Percentiles rank a stretch among this genome's conserved stretches.
These are phyloP conservation scores for Neotragus moschatus DNA, from an alignment of 2,113 vertebrate species.

Conservation along the genomic window DNA sequence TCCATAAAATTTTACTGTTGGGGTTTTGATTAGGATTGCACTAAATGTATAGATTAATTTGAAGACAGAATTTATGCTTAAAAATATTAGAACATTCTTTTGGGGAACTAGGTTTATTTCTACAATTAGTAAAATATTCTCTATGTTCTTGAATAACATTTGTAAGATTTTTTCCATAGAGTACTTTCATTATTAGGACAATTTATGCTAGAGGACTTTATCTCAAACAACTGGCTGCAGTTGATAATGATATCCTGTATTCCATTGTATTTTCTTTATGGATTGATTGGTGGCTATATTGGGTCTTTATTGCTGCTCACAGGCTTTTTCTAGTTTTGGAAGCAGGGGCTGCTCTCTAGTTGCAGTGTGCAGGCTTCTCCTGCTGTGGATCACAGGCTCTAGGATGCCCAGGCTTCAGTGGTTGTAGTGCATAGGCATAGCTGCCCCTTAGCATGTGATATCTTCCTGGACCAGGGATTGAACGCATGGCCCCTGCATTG, in stretches of 20 bases:
- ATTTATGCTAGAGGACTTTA: not conserved
- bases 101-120: not conserved
- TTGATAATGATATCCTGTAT: not conserved
- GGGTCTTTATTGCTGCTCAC: not conserved
- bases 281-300: not conserved
- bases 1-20: not conserved
- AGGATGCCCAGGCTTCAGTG: not conserved
- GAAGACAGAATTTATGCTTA: not conserved
- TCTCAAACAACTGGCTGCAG: not conserved
- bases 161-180: not conserved
- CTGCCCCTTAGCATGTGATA: not conserved
- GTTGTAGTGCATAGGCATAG: not conserved
- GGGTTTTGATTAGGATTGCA: not conserved
- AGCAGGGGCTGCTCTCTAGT: not conserved
- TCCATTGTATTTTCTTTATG: not conserved
- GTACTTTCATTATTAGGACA: not conserved
- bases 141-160: not conserved
- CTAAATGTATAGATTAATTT: constrained; percentile 28
- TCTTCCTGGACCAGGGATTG: not conserved
- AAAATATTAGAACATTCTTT: not conserved
- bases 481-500: not conserved
- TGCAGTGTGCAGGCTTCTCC: not conserved
- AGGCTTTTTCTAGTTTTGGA: not conserved
- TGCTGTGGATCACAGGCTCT: not conserved
- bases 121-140: constrained; percentile 32